phyloP scores from a whole-genome alignment of 1,140 invertebrate species.

The Ceratina calcarata region DNA sequence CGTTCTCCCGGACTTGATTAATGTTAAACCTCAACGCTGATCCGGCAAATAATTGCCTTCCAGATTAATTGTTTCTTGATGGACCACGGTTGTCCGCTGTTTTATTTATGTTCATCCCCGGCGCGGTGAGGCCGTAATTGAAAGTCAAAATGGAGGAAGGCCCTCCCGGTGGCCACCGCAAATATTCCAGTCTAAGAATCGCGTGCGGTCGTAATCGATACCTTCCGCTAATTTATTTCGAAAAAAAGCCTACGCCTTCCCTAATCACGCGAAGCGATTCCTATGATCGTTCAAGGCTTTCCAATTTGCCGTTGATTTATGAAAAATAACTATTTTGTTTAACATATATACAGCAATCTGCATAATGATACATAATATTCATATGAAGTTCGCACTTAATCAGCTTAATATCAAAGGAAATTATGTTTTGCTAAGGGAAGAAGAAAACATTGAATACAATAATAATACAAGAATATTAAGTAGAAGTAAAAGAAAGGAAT shows the following conservation, averaged over 20 bases:
- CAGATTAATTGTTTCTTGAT: constrained; percentile 40
- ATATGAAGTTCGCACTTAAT: too few relatives aligned
- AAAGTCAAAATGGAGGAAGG: constrained; percentile 16
- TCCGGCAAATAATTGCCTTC: constrained; percentile 16
- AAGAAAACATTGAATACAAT: too few relatives aligned
- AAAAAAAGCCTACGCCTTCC: not conserved
- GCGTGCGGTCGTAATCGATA: constrained; percentile 19
- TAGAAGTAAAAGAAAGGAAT: too few relatives aligned
- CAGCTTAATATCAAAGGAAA: too few relatives aligned
- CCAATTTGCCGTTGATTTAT: constrained; percentile 44
- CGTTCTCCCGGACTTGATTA: constrained; percentile 13
- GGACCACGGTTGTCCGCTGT: constrained; percentile 10
- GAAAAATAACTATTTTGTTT: not conserved
- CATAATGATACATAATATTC: too few relatives aligned
- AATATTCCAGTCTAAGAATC: constrained; percentile 25
- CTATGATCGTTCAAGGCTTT: constrained; percentile 23
- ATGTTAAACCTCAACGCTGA: constrained; percentile 18
- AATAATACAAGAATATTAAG: too few relatives aligned
- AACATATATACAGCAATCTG: too few relatives aligned
- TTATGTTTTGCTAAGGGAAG: too few relatives aligned
- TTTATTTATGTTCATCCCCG: constrained; percentile 24
- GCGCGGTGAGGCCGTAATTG: constrained; percentile 8
- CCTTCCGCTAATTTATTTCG: constrained; percentile 21
- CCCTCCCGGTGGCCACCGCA: not conserved
- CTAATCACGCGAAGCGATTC: not conserved